These are phyloP conservation scores for Stenurella melanura DNA, from an alignment of 2,888 invertebrate species.

Conservation along the genomic window DNA sequence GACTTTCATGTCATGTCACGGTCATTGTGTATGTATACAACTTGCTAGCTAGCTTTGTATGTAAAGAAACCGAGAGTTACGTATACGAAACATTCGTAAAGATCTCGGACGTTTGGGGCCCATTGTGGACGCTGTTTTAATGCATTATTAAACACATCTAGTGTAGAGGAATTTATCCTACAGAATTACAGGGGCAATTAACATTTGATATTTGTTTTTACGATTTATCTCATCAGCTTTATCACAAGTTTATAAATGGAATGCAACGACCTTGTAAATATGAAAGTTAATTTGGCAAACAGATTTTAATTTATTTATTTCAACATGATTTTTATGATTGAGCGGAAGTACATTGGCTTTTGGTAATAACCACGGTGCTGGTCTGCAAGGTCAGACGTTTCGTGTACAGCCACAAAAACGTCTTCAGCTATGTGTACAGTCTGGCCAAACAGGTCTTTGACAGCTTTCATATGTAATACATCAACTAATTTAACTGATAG, in stretches of 20 bases:
- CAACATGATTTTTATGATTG: slow-evolving; percentile 23
- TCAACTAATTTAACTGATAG: too few relatives aligned
- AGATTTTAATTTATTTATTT: slow-evolving; percentile 29
- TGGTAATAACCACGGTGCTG: slow-evolving; percentile 14
- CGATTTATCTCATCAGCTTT: slow-evolving; percentile 27
- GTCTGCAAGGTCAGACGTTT: slow-evolving; percentile 29
- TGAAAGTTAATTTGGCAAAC: slow-evolving; percentile 32
- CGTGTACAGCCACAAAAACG: not conserved
- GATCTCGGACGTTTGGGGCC: slow-evolving; percentile 12
- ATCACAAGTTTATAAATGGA: slow-evolving; percentile 21
- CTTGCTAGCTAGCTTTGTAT: slow-evolving; percentile 15
- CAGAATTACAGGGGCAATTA: slow-evolving; percentile 12
- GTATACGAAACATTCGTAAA: not conserved
- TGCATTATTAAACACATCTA: slow-evolving; percentile 6
- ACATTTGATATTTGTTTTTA: slow-evolving; percentile 17
- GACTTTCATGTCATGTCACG: slow-evolving; percentile 63
- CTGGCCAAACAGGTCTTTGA: not conserved
- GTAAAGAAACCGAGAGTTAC: slow-evolving; percentile 34
- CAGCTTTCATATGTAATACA: too few relatives aligned
- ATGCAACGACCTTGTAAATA: slow-evolving; percentile 23
- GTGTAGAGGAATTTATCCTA: slow-evolving; percentile 2
- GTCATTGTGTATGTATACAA: slow-evolving; percentile 50
- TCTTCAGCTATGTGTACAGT: not conserved
- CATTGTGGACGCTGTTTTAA: not conserved
- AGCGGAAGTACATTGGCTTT: slow-evolving; percentile 36